Base-by-base conservation (phyloP, 2,797 vertebrate species). In the Tokudaia tokunoshimensis region DNA sequence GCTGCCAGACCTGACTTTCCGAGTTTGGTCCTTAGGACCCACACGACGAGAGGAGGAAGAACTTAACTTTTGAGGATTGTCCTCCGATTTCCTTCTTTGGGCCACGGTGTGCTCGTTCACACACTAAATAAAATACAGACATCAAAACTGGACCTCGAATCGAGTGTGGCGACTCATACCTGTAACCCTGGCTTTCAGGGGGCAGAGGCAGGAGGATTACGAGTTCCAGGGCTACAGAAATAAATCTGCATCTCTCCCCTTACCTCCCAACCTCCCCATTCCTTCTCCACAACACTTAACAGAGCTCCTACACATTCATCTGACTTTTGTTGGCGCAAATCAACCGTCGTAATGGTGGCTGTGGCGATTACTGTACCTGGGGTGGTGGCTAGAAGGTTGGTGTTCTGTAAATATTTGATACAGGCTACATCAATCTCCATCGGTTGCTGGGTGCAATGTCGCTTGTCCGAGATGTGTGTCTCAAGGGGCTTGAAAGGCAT, bases 381-480 rank as follows among this genome's bases (percentile, higher is more conserved):
- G 29, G 88, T 34, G 22, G 52, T 91, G 20, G 74, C 81, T 80
- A 26, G 50, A 41, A 87, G 10, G 19, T 44, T 67, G 85, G 50
- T 63, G 34, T 83, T 89, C 79, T 65, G 6, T 95, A 90, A 85
- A 63, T 76, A 95, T 41, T 61, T 91, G 78, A 83, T 52, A 84
- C 91, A 79, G 92, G 52, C 76, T 92, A 61, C n/a, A 59, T 74
- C 59, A 78, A 74, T 67, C 84, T 91, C 50, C 44, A 80, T 91
- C 50, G 44, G 80, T 44, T 11, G 83, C 89, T 89, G 80, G 57
- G 57, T 1, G 44, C 89, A 83, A 91, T 83, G 78, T 79, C 78
- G 55, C 81, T 86, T 94, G 63, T 70, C 67, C 37, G 67, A 47
- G 61, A 67, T 55, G 86, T 67, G 76, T 94, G 96, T 95, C 91